phyloP scores from a whole-genome alignment of 2,797 vertebrate genomes.

The Danio kyathit region DNA sequence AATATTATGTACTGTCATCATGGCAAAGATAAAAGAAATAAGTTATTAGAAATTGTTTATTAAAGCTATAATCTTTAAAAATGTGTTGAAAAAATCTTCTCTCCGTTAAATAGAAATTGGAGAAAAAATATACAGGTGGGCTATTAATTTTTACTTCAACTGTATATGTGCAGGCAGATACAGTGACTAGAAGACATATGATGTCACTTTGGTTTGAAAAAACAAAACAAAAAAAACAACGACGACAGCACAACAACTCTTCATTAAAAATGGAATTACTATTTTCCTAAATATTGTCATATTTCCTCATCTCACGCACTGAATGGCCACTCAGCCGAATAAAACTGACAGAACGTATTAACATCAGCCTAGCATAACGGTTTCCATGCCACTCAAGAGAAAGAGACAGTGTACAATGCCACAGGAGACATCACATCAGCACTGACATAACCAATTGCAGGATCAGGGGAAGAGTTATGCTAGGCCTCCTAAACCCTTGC shows the following conservation, averaged over 20 bases:
- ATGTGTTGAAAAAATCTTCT: too few relatives aligned
- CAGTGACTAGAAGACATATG: neutral
- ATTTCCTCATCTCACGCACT: neutral
- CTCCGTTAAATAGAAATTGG: too few relatives aligned
- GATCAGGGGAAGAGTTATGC: constrained; percentile 42
- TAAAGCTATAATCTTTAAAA: too few relatives aligned
- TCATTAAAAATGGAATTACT: neutral
- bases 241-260: neutral
- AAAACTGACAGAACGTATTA: constrained; percentile 12
- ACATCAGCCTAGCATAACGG: neutral
- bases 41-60: too few relatives aligned
- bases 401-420: constrained; percentile 11
- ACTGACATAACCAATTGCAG: constrained; percentile 28
- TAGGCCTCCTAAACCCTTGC: constrained; percentile 16
- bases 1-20: too few relatives aligned
- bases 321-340: neutral
- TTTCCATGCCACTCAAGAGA: constrained; percentile 6
- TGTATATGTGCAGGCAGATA: too few relatives aligned
- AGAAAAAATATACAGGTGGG: too few relatives aligned
- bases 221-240: neutral
- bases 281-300: neutral
- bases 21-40: too few relatives aligned
- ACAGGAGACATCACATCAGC: neutral
- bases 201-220: neutral
- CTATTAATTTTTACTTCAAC: too few relatives aligned